Conservation (phyloP, 2,888 invertebrate genomes). For the Rosalia funebris region DNA sequence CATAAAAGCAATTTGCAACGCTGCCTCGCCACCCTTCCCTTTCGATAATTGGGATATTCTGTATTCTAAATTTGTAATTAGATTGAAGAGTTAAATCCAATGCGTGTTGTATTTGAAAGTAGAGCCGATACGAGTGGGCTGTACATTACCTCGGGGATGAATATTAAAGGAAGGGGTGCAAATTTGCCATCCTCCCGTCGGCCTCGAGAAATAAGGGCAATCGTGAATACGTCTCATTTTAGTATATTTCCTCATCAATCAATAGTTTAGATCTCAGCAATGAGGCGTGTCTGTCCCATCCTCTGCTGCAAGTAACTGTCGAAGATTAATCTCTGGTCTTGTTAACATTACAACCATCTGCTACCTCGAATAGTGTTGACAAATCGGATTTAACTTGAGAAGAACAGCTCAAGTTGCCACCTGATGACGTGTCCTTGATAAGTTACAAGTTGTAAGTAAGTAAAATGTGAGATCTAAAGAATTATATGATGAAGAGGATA, state of each 20-base stretch:
- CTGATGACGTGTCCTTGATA: too few relatives aligned
- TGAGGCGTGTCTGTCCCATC: too few relatives aligned
- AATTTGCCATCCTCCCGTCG: conserved; percentile 6
- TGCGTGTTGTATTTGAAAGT: conserved; percentile 11
- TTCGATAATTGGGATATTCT: neutral
- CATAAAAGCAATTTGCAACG: neutral
- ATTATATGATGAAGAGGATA: too few relatives aligned
- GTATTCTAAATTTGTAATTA: conserved; percentile 7
- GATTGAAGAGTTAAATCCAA: conserved; percentile 14
- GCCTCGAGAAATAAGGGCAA: conserved; percentile 4
- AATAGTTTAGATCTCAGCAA: neutral
- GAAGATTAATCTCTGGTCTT: too few relatives aligned
- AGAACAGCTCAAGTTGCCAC: too few relatives aligned
- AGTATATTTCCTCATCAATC: conserved; percentile 1
- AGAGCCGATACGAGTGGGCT: conserved; percentile 8
- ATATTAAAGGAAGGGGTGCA: conserved; percentile 27
- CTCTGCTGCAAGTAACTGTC: too few relatives aligned
- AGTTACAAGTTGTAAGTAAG: too few relatives aligned
- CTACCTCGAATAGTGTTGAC: neutral
- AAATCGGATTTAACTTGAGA: conserved; percentile 14
- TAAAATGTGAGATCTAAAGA: too few relatives aligned
- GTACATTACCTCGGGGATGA: conserved; percentile 21
- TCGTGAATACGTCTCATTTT: conserved; percentile 7
- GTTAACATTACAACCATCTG: conserved; percentile 24
- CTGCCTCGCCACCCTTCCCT: neutral